Percentiles rank a stretch among this genome's conserved stretches.
These are phyloP conservation scores for Ammodytes marinus DNA, from an alignment of 2,113 vertebrate genomes.

Conservation along the genomic window DNA sequence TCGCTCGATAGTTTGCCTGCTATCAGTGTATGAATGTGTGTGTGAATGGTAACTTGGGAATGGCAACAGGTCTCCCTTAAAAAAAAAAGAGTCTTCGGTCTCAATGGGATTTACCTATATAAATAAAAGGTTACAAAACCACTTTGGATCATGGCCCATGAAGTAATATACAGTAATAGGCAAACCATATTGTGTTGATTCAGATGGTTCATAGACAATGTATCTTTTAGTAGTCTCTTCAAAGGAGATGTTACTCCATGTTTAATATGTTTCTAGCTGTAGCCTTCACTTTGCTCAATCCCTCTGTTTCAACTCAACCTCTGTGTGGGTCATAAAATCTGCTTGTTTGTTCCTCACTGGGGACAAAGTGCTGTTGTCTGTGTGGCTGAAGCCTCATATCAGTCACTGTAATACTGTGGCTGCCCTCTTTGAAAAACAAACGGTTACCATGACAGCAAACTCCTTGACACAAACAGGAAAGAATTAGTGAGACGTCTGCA, in stretches of 20 bases:
- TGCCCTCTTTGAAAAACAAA: background rate
- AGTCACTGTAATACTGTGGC: conserved; percentile 2
- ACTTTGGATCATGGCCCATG: background rate
- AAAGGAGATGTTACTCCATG: conserved; percentile 4
- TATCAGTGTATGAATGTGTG: no score
- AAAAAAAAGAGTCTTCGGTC: no score
- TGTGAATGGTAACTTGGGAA: no score
- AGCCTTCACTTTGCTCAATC: background rate
- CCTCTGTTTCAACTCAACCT: background rate
- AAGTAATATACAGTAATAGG: background rate
- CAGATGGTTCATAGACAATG: background rate
- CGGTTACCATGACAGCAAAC: conserved; percentile 41
- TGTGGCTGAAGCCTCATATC: background rate
- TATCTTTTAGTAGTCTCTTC: background rate
- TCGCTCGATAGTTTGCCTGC: no score
- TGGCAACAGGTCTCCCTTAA: no score
- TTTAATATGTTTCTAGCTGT: background rate
- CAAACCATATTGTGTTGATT: background rate
- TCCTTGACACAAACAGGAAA: conserved; percentile 29
- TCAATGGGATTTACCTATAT: no score
- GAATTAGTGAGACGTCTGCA: background rate
- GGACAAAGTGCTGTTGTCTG: background rate
- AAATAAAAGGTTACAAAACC: no score
- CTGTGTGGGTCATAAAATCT: conserved; percentile 9
- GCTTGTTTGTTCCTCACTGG: background rate